These are phyloP conservation scores for Rynchops niger DNA, from an alignment of 2,113 vertebrate species.

Conservation along the genomic window DNA sequence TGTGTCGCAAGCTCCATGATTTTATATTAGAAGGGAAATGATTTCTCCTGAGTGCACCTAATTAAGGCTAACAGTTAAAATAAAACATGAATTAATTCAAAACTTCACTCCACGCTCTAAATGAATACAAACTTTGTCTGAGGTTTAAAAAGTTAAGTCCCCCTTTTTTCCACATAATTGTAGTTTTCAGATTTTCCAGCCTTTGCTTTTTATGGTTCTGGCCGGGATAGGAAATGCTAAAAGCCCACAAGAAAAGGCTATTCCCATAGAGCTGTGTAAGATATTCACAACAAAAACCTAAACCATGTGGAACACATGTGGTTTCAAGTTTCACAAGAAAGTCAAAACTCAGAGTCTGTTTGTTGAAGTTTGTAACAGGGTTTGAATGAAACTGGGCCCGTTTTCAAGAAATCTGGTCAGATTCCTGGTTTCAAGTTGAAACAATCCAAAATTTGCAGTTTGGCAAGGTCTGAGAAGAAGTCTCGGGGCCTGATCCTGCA, in stretches of 20 bases:
- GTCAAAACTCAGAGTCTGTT: conserved; percentile 42
- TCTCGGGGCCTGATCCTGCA: neutral
- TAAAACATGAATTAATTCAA: conserved; percentile 46
- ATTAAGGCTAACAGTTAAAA: conserved; percentile 59
- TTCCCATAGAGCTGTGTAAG: conserved; percentile 51
- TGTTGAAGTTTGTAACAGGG: conserved; percentile 39
- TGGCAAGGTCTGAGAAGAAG: conserved; percentile 4
- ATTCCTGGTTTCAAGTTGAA: conserved; percentile 7
- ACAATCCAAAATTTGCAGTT: neutral
- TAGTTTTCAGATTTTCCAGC: conserved; percentile 61
- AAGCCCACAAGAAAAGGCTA: conserved; percentile 58
- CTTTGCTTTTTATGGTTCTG: conserved; percentile 58
- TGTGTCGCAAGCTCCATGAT: neutral
- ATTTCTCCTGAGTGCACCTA: conserved; percentile 47
- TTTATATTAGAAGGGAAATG: conserved; percentile 38
- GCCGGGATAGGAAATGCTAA: conserved; percentile 49
- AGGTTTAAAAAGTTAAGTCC: conserved; percentile 49
- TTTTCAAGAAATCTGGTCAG: too few relatives aligned
- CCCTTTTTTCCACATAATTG: conserved; percentile 29
- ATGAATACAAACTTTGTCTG: conserved; percentile 31
- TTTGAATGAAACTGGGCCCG: neutral
- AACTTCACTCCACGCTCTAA: neutral
- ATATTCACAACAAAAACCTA: conserved; percentile 53
- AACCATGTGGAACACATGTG: conserved; percentile 43
- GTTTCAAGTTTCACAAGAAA: conserved; percentile 63